A percentile compares a stretch with the other conserved stretches of the same genome.
Evolutionary conservation across 2,113 vertebrate genomes (phyloP).

Genomic region (Phyllostomus hastatus): DNA sequence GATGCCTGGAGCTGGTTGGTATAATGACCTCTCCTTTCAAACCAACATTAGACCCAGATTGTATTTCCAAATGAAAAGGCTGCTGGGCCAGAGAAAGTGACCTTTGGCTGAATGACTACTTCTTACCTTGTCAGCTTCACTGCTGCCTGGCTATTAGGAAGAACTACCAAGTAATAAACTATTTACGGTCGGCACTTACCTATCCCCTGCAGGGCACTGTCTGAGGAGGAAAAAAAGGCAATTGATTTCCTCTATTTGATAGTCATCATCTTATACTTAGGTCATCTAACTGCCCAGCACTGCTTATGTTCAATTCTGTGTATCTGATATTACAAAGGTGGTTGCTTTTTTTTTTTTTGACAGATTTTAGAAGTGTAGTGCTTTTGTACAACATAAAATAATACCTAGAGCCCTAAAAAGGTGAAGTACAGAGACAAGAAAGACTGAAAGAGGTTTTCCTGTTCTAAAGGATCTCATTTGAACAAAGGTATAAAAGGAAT

Average conservation of each 20-base stretch:
- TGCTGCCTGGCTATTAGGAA: conserved; percentile 40
- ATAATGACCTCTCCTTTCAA: conserved; percentile 46
- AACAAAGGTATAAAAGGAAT: not conserved
- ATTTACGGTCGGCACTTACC: conserved; percentile 43
- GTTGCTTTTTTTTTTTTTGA: not conserved
- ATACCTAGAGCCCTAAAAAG: not conserved
- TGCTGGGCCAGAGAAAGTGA: conserved; percentile 38
- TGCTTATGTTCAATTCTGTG: conserved; percentile 36
- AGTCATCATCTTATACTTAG: conserved; percentile 34
- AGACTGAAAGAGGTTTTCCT: not conserved
- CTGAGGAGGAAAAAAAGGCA: not conserved
- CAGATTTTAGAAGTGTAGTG: conserved; percentile 37
- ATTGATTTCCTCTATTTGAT: conserved; percentile 35
- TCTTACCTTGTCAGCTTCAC: conserved; percentile 46
- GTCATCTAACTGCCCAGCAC: not conserved
- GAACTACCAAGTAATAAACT: conserved; percentile 54
- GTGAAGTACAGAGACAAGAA: not conserved
- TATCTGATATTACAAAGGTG: not conserved
- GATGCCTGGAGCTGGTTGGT: not conserved
- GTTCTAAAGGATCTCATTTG: conserved; percentile 8
- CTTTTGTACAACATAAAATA: conserved; percentile 38
- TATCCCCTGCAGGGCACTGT: conserved; percentile 29
- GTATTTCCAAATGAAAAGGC: conserved; percentile 54
- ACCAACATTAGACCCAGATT: conserved; percentile 43
- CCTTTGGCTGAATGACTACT: conserved; percentile 8